Evolutionary conservation across 2,888 invertebrate genomes (phyloP).

Genomic region (Oscheius sp.): DNA sequence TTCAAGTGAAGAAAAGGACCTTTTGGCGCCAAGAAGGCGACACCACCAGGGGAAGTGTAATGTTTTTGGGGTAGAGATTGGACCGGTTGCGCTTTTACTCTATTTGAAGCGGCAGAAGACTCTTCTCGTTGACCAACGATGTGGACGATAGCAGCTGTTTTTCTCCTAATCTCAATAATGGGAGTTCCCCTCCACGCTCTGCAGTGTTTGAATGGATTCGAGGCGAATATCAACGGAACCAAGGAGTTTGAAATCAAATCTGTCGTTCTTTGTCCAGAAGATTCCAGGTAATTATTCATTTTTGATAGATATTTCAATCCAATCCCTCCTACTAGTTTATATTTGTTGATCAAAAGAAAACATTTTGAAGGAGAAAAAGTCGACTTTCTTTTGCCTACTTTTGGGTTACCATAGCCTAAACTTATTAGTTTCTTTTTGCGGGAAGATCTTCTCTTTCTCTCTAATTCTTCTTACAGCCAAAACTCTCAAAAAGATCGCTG

Average conservation of each 20-base stretch:
- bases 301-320: no score
- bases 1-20: neutral
- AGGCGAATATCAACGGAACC: conserved; percentile 16
- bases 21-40: neutral
- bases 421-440: no score
- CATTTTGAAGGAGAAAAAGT: no score
- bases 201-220: conserved; percentile 24
- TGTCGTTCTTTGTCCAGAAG: neutral
- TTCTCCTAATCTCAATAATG: neutral
- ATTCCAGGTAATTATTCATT: conserved; percentile 11
- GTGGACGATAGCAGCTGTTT: neutral
- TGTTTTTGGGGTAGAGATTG: conserved; percentile 2
- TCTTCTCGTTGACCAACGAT: neutral
- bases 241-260: conserved; percentile 18
- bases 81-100: conserved; percentile 17
- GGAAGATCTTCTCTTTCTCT: no score
- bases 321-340: no score
- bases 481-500: no score
- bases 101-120: neutral
- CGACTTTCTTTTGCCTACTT: no score
- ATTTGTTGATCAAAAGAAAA: no score
- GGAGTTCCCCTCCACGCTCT: neutral
- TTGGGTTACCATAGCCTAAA: no score
- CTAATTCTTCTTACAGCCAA: no score
- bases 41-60: neutral